Percentiles rank a stretch among this genome's conserved stretches.
These are phyloP conservation scores for Leuciscus idus DNA, from an alignment of 2,113 vertebrate genomes.

Conservation along the genomic window DNA sequence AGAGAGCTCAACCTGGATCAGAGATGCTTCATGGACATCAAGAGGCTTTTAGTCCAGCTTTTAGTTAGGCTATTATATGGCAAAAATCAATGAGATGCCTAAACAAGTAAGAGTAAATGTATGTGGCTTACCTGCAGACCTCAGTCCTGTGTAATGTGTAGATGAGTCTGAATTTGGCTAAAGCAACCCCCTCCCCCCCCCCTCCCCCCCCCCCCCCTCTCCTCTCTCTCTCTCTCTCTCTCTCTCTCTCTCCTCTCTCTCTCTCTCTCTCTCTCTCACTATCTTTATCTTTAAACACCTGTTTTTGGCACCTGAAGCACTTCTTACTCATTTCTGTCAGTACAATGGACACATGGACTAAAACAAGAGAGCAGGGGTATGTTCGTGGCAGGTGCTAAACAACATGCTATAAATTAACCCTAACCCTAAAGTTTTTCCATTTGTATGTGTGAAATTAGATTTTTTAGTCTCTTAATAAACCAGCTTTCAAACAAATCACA, in stretches of 20 bases:
- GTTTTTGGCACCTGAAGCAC: conserved; percentile 65
- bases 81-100: conserved; percentile 10
- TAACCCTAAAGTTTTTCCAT: background rate
- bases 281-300: conserved; percentile 62
- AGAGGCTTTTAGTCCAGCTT: conserved; percentile 16
- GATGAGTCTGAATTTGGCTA: conserved; percentile 52
- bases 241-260: conserved; percentile 41
- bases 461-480: background rate
- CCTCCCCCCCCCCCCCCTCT: too few relatives aligned
- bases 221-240: background rate
- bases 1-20: background rate
- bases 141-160: conserved; percentile 53
- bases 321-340: conserved; percentile 68
- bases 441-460: background rate
- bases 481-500: background rate
- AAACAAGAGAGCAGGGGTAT: conserved; percentile 66
- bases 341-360: conserved; percentile 62
- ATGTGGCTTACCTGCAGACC: conserved; percentile 66
- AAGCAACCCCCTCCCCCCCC: background rate
- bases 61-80: background rate
- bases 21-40: background rate
- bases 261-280: conserved; percentile 35
- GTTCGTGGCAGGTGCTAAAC: conserved; percentile 72
- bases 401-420: conserved; percentile 8
- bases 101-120: conserved; percentile 42